phyloP scores from a whole-genome alignment of 2,113 vertebrate species.

The Etia nguti region DNA sequence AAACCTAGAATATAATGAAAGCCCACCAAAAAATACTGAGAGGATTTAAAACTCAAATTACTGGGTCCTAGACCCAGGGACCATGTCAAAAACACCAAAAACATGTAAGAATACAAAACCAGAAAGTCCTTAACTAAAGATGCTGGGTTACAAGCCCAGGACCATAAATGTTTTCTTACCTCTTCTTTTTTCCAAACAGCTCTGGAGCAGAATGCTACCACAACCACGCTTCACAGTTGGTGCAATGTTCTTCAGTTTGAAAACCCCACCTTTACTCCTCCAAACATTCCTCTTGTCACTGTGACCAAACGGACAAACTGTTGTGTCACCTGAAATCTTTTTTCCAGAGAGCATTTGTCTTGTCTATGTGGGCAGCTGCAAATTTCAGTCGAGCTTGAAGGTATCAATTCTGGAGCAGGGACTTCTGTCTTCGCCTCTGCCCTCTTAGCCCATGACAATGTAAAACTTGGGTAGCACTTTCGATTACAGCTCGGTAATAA shows the following conservation, averaged over 20 bases:
- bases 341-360: background rate
- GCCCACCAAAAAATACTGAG: background rate
- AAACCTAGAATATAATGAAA: background rate
- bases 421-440: background rate
- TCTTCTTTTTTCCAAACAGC: background rate
- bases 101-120: background rate
- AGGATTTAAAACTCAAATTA: background rate
- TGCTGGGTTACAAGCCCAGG: background rate
- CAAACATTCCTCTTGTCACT: background rate
- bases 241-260: background rate
- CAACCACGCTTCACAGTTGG: background rate
- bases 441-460: background rate
- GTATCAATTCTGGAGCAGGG: background rate
- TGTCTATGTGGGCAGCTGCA: background rate
- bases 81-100: background rate
- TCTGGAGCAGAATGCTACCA: background rate
- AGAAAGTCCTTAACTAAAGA: background rate
- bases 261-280: background rate
- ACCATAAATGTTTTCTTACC: background rate
- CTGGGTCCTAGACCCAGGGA: background rate
- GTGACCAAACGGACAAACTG: background rate
- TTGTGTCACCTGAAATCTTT: background rate
- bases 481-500: background rate
- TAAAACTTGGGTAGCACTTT: background rate
- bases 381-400: background rate